phyloP scores from a whole-genome alignment of 2,113 vertebrate species.

The Pholis gunnellus region DNA sequence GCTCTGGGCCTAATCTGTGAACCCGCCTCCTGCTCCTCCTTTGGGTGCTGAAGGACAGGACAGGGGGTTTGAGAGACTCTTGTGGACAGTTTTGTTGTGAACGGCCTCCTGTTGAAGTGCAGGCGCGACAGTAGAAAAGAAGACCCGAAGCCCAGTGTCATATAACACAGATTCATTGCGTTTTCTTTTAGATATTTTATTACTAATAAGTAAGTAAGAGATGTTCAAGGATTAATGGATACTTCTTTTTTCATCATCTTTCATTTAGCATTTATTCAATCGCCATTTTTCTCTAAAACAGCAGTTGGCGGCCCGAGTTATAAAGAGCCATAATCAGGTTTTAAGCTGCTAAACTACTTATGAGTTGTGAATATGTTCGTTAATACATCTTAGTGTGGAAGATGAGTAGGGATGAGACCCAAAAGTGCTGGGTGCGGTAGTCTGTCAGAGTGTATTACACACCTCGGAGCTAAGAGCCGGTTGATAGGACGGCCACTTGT shows the following conservation, averaged over 20 bases:
- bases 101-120: constrained; percentile 1
- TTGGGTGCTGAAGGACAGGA: constrained; percentile 37
- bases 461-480: constrained; percentile 73
- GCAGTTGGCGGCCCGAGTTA: constrained; percentile 41
- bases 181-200: neutral
- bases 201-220: neutral
- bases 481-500: constrained; percentile 62
- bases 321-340: constrained; percentile 85
- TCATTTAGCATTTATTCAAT: constrained; percentile 26
- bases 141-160: neutral
- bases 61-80: constrained; percentile 17
- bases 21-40: constrained; percentile 52
- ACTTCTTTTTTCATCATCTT: constrained; percentile 8
- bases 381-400: constrained; percentile 90
- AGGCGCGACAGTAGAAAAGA: neutral
- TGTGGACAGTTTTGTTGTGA: neutral
- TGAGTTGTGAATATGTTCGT: constrained; percentile 88
- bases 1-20: constrained; percentile 63
- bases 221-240: neutral
- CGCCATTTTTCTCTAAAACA: constrained; percentile 17
- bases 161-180: neutral
- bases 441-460: constrained; percentile 85
- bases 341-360: constrained; percentile 94
- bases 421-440: constrained; percentile 87
- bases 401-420: constrained; percentile 88